Evolutionary conservation across 1,140 invertebrate genomes (phyloP).

Genomic region (Luehdorfia chinensis): DNA sequence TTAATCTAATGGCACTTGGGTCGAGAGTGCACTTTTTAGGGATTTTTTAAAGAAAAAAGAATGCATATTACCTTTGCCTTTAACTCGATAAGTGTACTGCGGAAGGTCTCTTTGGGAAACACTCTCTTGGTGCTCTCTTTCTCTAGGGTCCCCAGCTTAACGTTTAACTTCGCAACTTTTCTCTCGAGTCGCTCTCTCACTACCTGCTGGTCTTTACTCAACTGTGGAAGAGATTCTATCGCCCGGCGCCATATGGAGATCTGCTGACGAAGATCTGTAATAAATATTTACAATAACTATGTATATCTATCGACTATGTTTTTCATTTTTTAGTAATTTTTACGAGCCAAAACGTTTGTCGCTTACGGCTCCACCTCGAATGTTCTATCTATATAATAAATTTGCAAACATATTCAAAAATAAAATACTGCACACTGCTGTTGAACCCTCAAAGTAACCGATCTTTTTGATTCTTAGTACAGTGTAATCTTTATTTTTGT

Average conservation of each 20-base stretch:
- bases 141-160: conserved; percentile 81
- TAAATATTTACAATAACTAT: neutral
- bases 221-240: conserved; percentile 86
- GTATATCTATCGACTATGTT: neutral
- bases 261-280: conserved; percentile 87
- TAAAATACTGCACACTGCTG: no score
- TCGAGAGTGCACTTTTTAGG: no score
- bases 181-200: conserved; percentile 86
- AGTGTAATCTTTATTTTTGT: no score
- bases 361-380: no score
- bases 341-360: no score
- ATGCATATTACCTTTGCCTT: conserved; percentile 83
- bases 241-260: conserved; percentile 91
- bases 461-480: no score
- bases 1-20: no score
- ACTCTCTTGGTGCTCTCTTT: conserved; percentile 78
- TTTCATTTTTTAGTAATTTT: neutral
- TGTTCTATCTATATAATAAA: no score
- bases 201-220: conserved; percentile 89
- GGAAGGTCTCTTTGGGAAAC: conserved; percentile 81
- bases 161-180: conserved; percentile 78
- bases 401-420: no score
- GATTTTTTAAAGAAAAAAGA: no score
- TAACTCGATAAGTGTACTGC: conserved; percentile 85
- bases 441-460: no score